Evolutionary conservation across 2,797 vertebrate species (phyloP), one percentile per base, ranked within the genome.

Genomic region (Chrosomus eos): DNA sequence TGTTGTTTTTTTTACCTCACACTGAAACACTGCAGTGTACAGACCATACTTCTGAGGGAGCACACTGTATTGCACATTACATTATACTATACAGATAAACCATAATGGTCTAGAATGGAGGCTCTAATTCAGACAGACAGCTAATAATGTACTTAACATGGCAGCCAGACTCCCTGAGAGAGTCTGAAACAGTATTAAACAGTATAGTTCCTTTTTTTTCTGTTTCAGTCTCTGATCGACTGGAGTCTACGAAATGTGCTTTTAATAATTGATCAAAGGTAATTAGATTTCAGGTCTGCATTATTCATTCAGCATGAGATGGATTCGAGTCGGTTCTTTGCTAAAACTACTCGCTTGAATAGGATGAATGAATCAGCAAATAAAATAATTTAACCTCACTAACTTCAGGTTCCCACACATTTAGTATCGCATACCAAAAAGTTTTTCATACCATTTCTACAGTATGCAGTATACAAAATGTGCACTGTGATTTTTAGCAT

Each of bases 191-290:
- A n/a, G 7, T 43, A 72, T 62, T 72, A 77, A 60, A 60, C 36
- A 1, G 11, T 28, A 45, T 33, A 31, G 43, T 72, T 72, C 14
- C 23, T 51, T 18, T 18, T 66, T 66, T 33, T 51, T 74, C 33
- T 84, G 75, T 88, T 85, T 81, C 87, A 88, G 81, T 13, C 40
- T 68, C 77, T 31, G 40, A 83, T 76, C 51, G 88, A 85, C 90
- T 85, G 80, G 90, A 7, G 76, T 78, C 88, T 79, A 83, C 85
- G 85, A 90, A 88, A 88, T 85, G 85, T 91, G 90, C 68, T 68
- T 70, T 95, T 90, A 94, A 94, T 94, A 94, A 93, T 94, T 91
- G 87, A 94, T 93, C 88, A 89, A 89, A 93, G 89, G 89, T 93
- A 93, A 94, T 93, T 93, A 90, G 86, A 90, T 89, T 89, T 91